Evolutionary conservation across 1,140 invertebrate species (phyloP).

Genomic region (Colletes gigas): DNA sequence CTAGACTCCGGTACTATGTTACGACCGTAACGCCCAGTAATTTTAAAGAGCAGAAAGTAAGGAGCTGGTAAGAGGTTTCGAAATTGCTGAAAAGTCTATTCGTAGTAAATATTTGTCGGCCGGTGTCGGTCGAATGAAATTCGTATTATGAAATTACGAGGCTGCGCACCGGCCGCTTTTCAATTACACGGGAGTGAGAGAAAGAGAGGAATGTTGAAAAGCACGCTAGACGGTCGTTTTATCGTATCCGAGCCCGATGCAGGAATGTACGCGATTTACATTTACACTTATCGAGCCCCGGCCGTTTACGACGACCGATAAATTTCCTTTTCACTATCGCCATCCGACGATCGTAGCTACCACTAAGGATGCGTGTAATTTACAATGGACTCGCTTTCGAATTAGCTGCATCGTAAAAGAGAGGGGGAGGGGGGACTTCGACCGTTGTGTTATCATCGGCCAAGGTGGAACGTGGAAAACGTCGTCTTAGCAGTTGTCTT

Average conservation of each 20-base stretch:
- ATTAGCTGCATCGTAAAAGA: no score
- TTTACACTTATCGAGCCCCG: background rate
- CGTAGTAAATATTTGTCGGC: background rate
- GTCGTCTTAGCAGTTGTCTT: background rate
- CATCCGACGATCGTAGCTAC: background rate
- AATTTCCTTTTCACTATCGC: background rate
- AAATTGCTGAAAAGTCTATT: background rate
- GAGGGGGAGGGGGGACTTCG: no score
- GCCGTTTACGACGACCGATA: background rate
- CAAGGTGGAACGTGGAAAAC: background rate
- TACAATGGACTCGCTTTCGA: background rate
- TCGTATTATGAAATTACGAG: conserved; percentile 9
- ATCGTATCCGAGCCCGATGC: background rate
- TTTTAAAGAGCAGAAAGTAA: no score
- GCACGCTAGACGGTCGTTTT: background rate
- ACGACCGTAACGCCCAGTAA: no score
- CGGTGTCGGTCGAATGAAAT: background rate
- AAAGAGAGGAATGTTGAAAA: conserved; percentile 9
- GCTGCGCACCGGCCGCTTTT: background rate
- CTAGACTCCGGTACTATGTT: no score
- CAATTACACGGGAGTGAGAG: background rate
- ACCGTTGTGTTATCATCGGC: background rate
- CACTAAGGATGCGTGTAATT: background rate
- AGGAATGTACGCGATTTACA: background rate
- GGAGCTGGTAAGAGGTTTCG: no score